phyloP scores from a whole-genome alignment of 35 echinoderm and acorn worm species.

The Acanthaster planci region DNA sequence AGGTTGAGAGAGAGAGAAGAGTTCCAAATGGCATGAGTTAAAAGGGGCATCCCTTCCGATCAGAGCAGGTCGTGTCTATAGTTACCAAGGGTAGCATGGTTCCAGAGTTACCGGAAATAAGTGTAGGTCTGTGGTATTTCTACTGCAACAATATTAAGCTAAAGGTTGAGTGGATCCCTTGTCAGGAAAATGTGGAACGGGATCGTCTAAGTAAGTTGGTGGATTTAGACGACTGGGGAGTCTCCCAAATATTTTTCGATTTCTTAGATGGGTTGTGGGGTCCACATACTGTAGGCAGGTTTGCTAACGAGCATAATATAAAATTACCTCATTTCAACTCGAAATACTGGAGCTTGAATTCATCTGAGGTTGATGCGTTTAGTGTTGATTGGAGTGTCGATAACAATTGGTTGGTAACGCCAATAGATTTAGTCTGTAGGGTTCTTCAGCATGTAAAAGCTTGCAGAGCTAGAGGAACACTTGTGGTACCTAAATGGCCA shows the following conservation, averaged over 20 bases:
- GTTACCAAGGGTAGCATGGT: too few species aligned
- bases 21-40: slow-evolving; percentile 56
- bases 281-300: slow-evolving; percentile 52
- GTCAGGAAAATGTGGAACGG: too few species aligned
- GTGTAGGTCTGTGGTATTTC: slow-evolving; percentile 13
- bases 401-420: slow-evolving; percentile 52
- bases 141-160: slow-evolving; percentile 5
- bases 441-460: slow-evolving; percentile 24
- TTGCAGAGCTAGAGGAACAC: slow-evolving; percentile 18
- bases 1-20: background rate
- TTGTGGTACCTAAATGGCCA: slow-evolving; percentile 31
- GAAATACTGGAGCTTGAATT: slow-evolving; percentile 51
- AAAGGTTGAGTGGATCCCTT: slow-evolving; percentile 46
- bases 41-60: too few species aligned
- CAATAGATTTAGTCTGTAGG: slow-evolving; percentile 12
- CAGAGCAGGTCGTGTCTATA: slow-evolving; percentile 7
- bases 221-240: too few species aligned
- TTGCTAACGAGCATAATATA: slow-evolving; percentile 42
- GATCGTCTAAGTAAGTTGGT: slow-evolving; percentile 3
- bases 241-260: background rate
- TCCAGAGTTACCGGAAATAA: slow-evolving; percentile 30
- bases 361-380: too few species aligned
- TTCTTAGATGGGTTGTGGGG: slow-evolving; percentile 50
- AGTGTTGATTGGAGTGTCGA: slow-evolving; percentile 25
- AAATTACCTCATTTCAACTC: slow-evolving; percentile 35